Evolutionary conservation across 2,888 invertebrate species (phyloP), one percentile per base, ranked within the genome.

Genomic region (Clostera curtula): DNA sequence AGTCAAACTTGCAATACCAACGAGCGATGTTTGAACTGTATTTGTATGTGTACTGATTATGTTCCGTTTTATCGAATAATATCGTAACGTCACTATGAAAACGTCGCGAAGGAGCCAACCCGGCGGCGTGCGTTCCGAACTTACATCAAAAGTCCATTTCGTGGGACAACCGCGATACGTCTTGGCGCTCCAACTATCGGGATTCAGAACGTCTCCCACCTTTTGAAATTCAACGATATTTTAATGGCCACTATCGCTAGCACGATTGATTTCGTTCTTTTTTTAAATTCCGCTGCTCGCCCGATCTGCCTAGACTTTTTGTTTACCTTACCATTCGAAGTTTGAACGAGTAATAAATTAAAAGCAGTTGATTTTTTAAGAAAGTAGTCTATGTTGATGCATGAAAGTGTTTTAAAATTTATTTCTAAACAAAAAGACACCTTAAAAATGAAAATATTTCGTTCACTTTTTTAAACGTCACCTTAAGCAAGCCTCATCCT

Each of bases 141-240:
- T 64, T 66, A 76, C 74, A 77, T 73, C 74, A 72, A 74, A 76
- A 76, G 73, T 74, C 75, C 76, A 77, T 77, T 75, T 71, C 60
- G 56, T 46, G 46, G 43, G 38, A 30, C 54, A 44, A 51, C 40
- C 36, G 41, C 41, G 64, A 70, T 69, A 70, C 73, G 70, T 71
- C 71, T 74, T 64, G 59, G 57, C 58, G 47, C 43, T 40, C 47
- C 38, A 56, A 62, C 66, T 60, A 62, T 60, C 51, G 57, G 48
- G 54, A 56, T 53, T 54, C 56, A 43, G 50, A 64, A 55, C 64
- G 58, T 64, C 65, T 63, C 59, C n/a, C 58, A 57, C 59, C 70
- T 71, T 77, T 73, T 75, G 70, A 61, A 75, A 75, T 74, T 76
- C 76, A 71, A 79, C 76, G 72, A 76, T 77, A 73, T 79, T 82